Evolutionary conservation across 2,888 invertebrate species (phyloP).

Genomic region (Mythimna albipuncta): DNA sequence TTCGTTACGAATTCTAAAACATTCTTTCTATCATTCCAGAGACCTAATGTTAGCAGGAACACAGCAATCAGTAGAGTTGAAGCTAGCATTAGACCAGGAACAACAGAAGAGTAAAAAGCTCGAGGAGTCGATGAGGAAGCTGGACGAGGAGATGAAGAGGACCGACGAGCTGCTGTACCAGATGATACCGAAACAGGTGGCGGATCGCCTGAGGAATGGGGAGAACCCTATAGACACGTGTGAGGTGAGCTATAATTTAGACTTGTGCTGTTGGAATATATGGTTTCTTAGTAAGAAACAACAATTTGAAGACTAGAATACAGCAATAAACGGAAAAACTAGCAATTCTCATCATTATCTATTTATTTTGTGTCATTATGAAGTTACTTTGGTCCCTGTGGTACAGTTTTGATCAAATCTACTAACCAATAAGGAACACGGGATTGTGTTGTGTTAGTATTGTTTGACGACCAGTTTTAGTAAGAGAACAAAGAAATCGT

Average conservation of each 20-base stretch:
- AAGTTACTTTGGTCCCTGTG: no score
- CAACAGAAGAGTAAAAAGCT: slow-evolving; percentile 98
- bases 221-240: slow-evolving; percentile 99
- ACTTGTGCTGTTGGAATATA: no score
- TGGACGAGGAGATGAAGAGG: slow-evolving; percentile 98
- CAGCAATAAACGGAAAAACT: no score
- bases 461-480: no score
- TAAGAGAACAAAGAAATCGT: no score
- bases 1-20: no score
- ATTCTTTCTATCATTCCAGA: slow-evolving; percentile 83
- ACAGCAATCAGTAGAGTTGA: slow-evolving; percentile 99
- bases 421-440: no score
- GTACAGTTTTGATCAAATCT: no score
- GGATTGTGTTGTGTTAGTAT: no score
- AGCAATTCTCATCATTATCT: no score
- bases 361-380: no score
- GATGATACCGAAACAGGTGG: slow-evolving; percentile 99
- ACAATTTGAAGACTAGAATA: no score
- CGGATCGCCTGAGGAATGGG: slow-evolving; percentile 97
- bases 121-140: slow-evolving; percentile 98
- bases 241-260: slow-evolving; percentile 92
- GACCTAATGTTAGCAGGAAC: slow-evolving; percentile 99
- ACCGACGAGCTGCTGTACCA: slow-evolving; percentile 99
- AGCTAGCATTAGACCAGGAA: slow-evolving; percentile 98
- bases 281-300: background rate